Evolutionary conservation across 2,888 invertebrate genomes (phyloP), one percentile per base, ranked within the genome.

Genomic region (Argyresthia goedartella): DNA sequence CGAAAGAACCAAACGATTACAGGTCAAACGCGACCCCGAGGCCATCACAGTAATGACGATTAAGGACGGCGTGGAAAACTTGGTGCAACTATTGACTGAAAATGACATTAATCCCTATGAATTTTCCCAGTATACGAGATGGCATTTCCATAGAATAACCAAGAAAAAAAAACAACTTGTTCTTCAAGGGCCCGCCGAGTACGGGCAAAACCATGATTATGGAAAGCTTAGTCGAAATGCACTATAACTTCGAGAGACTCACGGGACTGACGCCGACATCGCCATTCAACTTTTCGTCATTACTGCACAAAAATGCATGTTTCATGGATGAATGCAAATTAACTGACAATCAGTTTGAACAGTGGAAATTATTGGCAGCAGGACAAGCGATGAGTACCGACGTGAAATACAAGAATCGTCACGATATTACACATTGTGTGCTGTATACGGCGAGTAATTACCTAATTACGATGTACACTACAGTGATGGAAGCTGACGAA

Each of bases 311-410:
- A 0, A 70, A 67, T 41, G 66, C 66, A 0, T 60, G 61, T 11
- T 60, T 65, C 13, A 67, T 66, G 66, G 65, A 66, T 14, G 64
- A 66, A 47, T 67, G 66, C 6, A 63, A 63, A 25, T 43, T 68
- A 8, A 53, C 57, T 1, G 56, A 54, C 10, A 58, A 58, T 34
- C 54, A 57, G 34, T 56, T 56, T 25, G 58, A 58, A 47, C 55
- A 55, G 25, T 58, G 56, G 54, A 58, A 55, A 48, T 46, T 54
- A 34, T 43, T 57, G 39, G 55, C 56, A 7, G 52, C 51, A 4
- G 52, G 55, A 33, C 25, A 14, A 10, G 50, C 53, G 13, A 56
- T 56, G 53, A 25, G 16, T 1, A 58, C 56, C 2, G 58, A 58
- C 14, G 54, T 58, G 4, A 58, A 58, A 49, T 54, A 55, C 16